These are phyloP conservation scores for Philantomba maxwellii DNA, from an alignment of 2,113 vertebrate genomes.

Conservation along the genomic window DNA sequence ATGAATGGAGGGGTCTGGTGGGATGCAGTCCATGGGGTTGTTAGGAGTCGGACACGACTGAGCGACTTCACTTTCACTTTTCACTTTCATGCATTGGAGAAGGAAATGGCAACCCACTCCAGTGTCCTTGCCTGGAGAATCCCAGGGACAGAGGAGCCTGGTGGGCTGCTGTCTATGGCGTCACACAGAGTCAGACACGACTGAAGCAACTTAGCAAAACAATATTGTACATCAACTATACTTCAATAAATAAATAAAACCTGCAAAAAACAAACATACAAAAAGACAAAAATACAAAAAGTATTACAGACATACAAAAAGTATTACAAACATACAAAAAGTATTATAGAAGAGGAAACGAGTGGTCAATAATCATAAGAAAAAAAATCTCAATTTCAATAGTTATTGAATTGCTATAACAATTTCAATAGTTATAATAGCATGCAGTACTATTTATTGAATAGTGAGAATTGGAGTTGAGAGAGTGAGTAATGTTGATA, in stretches of 20 bases:
- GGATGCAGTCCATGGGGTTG: too few relatives aligned
- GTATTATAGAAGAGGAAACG: neutral
- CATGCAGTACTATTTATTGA: neutral
- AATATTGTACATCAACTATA: neutral
- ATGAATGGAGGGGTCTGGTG: too few relatives aligned
- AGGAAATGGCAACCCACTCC: too few relatives aligned
- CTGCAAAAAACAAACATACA: neutral
- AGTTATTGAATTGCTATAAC: too few relatives aligned
- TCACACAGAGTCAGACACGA: too few relatives aligned
- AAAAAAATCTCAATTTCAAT: neutral
- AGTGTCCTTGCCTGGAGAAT: too few relatives aligned
- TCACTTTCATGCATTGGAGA: too few relatives aligned
- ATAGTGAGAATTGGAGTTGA: neutral
- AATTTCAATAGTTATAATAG: neutral
- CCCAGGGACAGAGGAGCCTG: too few relatives aligned
- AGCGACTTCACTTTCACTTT: too few relatives aligned
- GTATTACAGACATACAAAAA: neutral
- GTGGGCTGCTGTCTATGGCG: too few relatives aligned
- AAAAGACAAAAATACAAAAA: neutral
- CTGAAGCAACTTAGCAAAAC: too few relatives aligned
- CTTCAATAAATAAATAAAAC: neutral
- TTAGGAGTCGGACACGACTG: too few relatives aligned
- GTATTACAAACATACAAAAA: neutral
- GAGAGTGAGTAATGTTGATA: neutral
- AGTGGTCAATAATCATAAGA: neutral